Evolutionary conservation across 1,140 invertebrate species (phyloP).

Genomic region (Diprion similis): DNA sequence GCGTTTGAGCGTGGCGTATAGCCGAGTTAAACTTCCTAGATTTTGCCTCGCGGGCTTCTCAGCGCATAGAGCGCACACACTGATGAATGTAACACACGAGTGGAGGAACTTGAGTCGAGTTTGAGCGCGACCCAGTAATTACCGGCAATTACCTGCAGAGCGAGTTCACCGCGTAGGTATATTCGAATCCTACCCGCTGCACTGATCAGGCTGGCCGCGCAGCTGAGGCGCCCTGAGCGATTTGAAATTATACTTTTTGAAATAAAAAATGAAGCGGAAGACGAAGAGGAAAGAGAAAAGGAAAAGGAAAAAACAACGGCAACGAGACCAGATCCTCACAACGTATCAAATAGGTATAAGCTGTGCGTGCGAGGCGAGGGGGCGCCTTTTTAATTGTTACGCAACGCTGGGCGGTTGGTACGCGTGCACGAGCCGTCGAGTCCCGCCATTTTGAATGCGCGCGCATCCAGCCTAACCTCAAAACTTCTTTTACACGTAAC

Average conservation of each 20-base stretch:
- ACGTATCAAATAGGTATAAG: not conserved
- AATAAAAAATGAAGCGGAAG: not conserved
- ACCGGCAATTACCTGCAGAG: conserved; percentile 38
- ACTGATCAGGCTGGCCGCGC: conserved; percentile 38
- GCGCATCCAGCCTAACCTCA: too few relatives aligned
- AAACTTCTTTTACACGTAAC: too few relatives aligned
- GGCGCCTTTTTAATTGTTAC: not conserved
- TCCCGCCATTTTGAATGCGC: too few relatives aligned
- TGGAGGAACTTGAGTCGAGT: not conserved
- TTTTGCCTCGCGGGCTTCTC: conserved; percentile 9
- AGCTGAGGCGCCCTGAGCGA: conserved; percentile 53
- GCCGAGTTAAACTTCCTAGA: conserved; percentile 45
- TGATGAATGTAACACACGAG: too few relatives aligned
- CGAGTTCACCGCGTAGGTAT: conserved; percentile 35
- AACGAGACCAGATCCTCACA: not conserved
- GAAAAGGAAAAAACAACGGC: too few relatives aligned
- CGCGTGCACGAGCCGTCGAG: too few relatives aligned
- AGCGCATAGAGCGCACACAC: too few relatives aligned
- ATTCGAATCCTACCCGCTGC: conserved; percentile 28
- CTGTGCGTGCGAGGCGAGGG: not conserved
- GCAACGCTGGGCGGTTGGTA: not conserved
- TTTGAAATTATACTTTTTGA: conserved; percentile 50
- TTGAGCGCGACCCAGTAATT: conserved; percentile 52
- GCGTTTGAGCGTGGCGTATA: not conserved
- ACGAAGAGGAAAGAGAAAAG: conserved; percentile 13